Evolutionary conservation across 2,888 invertebrate species (phyloP).

Genomic region (Acrocera orbiculus): DNA sequence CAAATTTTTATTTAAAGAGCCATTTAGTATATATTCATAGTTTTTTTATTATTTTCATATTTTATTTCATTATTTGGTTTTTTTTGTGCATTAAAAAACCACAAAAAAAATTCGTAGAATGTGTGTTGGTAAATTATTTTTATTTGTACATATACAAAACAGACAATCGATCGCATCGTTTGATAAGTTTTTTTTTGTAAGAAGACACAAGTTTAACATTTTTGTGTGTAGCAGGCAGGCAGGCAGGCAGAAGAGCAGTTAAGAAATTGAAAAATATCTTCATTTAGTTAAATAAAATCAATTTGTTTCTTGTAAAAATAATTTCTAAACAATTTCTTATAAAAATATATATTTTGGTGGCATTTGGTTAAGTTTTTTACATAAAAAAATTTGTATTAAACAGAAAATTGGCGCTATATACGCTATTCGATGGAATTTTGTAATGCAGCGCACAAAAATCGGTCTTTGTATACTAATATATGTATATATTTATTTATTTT

Average conservation of each 20-base stretch:
- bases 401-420: neutral
- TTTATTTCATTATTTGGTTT: too few species aligned
- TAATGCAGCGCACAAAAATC: constrained; percentile 7
- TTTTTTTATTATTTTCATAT: too few species aligned
- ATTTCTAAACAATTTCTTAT: too few species aligned
- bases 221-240: too few species aligned
- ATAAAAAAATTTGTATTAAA: constrained; percentile 4
- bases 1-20: too few species aligned
- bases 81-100: too few species aligned
- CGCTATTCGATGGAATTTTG: constrained; percentile 2
- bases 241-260: constrained; percentile 5
- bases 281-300: constrained; percentile 7
- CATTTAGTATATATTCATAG: too few species aligned
- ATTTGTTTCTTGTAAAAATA: too few species aligned
- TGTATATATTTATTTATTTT: neutral
- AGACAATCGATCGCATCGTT: constrained; percentile 6
- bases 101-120: constrained; percentile 3
- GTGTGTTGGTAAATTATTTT: constrained; percentile 7
- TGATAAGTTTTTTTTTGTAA: too few species aligned
- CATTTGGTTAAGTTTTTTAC: constrained; percentile 9
- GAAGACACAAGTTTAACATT: too few species aligned
- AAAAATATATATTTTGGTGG: constrained; percentile 7
- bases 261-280: constrained; percentile 7
- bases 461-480: constrained; percentile 4
- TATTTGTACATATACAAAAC: constrained; percentile 2